A percentile compares a stretch with the other conserved stretches of the same genome.
phyloP scores from a whole-genome alignment of 1,140 invertebrate genomes.

The Hestina assimilis region DNA sequence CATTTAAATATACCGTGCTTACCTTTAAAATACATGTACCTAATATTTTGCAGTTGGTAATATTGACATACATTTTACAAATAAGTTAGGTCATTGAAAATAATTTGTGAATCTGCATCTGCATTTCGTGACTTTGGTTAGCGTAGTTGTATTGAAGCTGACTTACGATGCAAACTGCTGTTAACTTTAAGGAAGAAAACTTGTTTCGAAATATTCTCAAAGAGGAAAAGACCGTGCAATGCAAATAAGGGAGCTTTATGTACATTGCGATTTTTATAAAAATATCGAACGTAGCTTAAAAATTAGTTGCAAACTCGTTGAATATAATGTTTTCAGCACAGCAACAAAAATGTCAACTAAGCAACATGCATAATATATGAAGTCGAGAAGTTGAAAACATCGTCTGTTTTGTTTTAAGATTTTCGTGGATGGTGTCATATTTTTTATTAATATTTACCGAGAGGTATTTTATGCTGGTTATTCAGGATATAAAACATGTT shows the following conservation, averaged over 20 bases:
- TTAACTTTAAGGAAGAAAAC: slow-evolving; percentile 59
- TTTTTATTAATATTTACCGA: neutral
- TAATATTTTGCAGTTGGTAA: neutral
- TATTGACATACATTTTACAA: neutral
- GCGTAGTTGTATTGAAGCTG: slow-evolving; percentile 38
- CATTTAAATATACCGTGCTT: too few relatives aligned
- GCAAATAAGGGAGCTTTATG: slow-evolving; percentile 57
- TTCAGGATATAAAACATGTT: neutral
- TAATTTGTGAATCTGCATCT: slow-evolving; percentile 23
- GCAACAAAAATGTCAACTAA: slow-evolving; percentile 23
- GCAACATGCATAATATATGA: slow-evolving; percentile 25
- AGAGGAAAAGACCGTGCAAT: slow-evolving; percentile 47
- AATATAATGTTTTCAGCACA: slow-evolving; percentile 22
- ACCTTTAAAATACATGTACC: too few relatives aligned
- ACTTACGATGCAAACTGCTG: slow-evolving; percentile 56
- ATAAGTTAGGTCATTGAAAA: slow-evolving; percentile 6
- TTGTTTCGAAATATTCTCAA: slow-evolving; percentile 57
- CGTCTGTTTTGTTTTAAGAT: slow-evolving; percentile 14
- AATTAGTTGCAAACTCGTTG: slow-evolving; percentile 43
- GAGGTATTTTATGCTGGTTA: neutral
- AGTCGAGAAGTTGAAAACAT: slow-evolving; percentile 8
- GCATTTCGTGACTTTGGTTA: slow-evolving; percentile 28
- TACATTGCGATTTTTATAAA: slow-evolving; percentile 48
- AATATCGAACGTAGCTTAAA: slow-evolving; percentile 44
- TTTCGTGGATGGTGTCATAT: neutral